Base-by-base conservation (phyloP, 2,113 vertebrate genomes). In the Crotalus tigris region DNA sequence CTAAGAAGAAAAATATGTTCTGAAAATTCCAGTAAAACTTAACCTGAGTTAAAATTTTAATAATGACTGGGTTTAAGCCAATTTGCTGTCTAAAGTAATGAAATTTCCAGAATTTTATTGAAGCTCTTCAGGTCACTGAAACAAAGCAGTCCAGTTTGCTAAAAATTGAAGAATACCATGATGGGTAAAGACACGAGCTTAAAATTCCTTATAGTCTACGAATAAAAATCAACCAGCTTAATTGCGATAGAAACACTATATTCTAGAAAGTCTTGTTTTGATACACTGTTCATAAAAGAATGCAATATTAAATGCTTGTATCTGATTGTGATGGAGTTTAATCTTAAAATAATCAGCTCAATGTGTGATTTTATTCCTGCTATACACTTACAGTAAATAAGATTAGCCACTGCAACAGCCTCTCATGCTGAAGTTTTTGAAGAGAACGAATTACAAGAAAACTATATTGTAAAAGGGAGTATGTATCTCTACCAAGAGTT, bases 31-130 rank as follows among this genome's bases (percentile, higher is more conserved):
- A 90, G n/a, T 64, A 51, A 54, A 90, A 93, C 10, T 44, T 15
- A 90, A 49, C 49, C 87, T 2, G 24, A 51, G 12, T 92, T 90
- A 91, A 94, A 96, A 89, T 90, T 75, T 92, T 92, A 93, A 90
- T 64, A 75, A 1, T 2, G 55, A 33, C 26, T 88, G 11, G 46
- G 33, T 90, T 91, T 33, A 69, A 88, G 9, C 6, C 8, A n/a
- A 91, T 33, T 21, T 46, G 33, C 55, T 89, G 17, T 89, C n/a
- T 39, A 49, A 64, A 61, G 44, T 19, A 90, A 17, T 54, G 54
- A 88, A 12, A 90, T 89, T 59, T 64, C 57, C 6, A n/a, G 19
- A 19, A 15, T 93, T 58, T 58, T 85, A 23, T 85, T 55, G 5
- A 87, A 93, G 92, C 13, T 93, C 0, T 90, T 49, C 53, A 8